Conservation (phyloP, 2,888 invertebrate species). For the Erebia palarica region DNA sequence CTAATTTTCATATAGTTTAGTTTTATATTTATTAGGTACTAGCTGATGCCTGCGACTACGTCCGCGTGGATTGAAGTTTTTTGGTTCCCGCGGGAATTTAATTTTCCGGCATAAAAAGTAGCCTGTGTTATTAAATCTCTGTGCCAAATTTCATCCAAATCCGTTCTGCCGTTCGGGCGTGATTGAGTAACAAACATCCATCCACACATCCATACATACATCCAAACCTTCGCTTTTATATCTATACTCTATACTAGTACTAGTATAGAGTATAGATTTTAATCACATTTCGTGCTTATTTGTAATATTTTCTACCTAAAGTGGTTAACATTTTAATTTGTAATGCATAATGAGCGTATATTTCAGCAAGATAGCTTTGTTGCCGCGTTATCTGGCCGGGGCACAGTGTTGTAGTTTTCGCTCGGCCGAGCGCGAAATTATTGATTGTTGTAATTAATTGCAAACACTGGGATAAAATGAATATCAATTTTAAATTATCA, state of each 20-base stretch:
- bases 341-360: slow-evolving; percentile 39
- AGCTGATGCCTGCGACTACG: no score
- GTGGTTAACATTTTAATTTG: slow-evolving; percentile 25
- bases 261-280: not conserved
- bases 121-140: no score
- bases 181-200: no score
- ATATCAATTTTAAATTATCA: slow-evolving; percentile 54
- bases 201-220: no score
- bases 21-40: no score
- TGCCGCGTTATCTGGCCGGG: slow-evolving; percentile 56
- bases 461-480: slow-evolving; percentile 66
- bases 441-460: slow-evolving; percentile 77
- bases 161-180: no score
- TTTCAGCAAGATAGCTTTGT: slow-evolving; percentile 48
- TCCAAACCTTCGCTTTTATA: no score
- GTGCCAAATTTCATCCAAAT: no score
- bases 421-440: slow-evolving; percentile 71
- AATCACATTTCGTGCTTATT: not conserved
- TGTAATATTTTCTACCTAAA: slow-evolving; percentile 18
- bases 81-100: no score
- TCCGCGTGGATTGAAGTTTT: no score
- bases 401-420: slow-evolving; percentile 64
- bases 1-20: not conserved
- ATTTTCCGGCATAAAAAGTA: no score
- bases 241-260: no score